Conservation (phyloP, 1,140 invertebrate genomes). For the Hylaeus volcanicus region DNA sequence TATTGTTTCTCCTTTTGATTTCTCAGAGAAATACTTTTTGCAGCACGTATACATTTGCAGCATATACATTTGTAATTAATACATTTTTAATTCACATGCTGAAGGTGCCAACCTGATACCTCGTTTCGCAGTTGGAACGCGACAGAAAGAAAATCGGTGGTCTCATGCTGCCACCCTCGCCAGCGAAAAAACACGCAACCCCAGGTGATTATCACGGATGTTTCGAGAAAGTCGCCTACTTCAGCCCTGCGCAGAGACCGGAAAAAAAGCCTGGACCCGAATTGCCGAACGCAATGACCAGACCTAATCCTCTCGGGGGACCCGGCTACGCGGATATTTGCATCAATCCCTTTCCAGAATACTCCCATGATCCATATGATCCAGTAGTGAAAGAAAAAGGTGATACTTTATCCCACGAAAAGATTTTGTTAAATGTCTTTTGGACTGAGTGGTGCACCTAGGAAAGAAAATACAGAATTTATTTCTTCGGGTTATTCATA, state of each 20-base stretch:
- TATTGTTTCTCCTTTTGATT: no score
- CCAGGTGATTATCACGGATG: conserved; percentile 73
- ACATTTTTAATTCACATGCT: neutral
- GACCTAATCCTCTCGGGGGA: conserved; percentile 68
- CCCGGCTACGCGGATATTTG: conserved; percentile 72
- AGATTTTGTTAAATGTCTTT: no score
- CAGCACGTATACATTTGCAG: neutral
- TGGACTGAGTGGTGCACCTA: no score
- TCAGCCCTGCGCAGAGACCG: conserved; percentile 52
- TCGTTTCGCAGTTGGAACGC: conserved; percentile 40
- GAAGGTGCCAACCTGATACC: conserved; percentile 24
- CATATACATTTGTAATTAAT: no score
- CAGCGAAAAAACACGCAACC: conserved; percentile 69
- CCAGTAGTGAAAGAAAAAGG: neutral
- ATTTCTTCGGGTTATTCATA: no score
- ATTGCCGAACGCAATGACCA: conserved; percentile 69
- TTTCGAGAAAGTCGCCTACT: conserved; percentile 65
- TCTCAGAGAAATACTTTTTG: neutral
- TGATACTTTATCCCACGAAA: no score
- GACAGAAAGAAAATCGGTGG: conserved; percentile 34
- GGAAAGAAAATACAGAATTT: no score
- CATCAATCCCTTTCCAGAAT: conserved; percentile 65
- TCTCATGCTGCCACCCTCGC: conserved; percentile 61
- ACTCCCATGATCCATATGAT: conserved; percentile 64
- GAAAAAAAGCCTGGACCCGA: conserved; percentile 6